Percentiles rank a stretch among this genome's conserved stretches.
phyloP scores from a whole-genome alignment of 2,113 vertebrate genomes.

The Jacana jacana region DNA sequence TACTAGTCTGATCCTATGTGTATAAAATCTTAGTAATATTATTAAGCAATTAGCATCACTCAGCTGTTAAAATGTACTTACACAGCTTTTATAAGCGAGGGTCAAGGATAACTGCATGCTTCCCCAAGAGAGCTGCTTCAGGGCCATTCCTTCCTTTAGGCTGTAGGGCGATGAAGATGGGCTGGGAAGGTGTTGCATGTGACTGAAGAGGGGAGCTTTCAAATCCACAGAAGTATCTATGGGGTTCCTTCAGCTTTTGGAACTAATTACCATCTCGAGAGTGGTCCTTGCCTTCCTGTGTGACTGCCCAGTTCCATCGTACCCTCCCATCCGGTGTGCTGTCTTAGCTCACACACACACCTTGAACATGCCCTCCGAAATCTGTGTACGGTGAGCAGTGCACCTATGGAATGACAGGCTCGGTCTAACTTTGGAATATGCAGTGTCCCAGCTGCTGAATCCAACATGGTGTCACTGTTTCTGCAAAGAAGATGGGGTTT shows the following conservation, averaged over 20 bases:
- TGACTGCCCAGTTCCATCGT: neutral
- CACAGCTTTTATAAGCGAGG: neutral
- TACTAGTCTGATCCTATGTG: neutral
- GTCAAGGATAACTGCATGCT: neutral
- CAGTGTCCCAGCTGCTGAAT: neutral
- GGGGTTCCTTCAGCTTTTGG: neutral
- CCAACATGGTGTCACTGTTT: neutral
- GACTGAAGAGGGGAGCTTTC: neutral
- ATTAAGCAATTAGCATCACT: neutral
- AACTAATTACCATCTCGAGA: neutral
- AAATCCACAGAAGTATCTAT: neutral
- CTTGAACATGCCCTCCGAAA: neutral
- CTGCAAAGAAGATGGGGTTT: neutral
- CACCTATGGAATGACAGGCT: neutral
- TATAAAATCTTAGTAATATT: neutral
- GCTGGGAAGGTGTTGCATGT: neutral
- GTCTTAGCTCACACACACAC: neutral
- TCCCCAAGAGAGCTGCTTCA: neutral
- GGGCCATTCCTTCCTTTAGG: neutral
- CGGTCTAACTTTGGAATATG: neutral
- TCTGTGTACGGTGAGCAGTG: neutral
- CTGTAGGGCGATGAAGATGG: neutral
- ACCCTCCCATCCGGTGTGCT: neutral
- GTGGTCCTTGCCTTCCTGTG: rapidly evolving
- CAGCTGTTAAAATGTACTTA: neutral